phyloP scores from a whole-genome alignment of 1,140 invertebrate genomes.

The Chrysopa pallens region DNA sequence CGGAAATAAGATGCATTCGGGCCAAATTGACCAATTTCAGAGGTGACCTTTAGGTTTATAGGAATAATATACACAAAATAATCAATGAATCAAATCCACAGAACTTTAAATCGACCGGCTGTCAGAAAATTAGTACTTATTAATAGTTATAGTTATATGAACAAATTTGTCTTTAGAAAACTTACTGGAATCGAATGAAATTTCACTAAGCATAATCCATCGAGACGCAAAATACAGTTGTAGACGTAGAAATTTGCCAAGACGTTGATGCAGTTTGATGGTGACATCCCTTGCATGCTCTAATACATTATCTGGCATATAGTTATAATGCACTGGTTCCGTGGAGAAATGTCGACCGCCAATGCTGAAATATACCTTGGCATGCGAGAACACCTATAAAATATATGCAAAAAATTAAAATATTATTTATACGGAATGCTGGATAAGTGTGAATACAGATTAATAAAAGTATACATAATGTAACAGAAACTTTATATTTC shows the following conservation, averaged over 20 bases:
- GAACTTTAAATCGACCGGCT: too few species aligned
- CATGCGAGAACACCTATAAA: constrained; percentile 44
- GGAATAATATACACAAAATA: too few species aligned
- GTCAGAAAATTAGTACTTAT: too few species aligned
- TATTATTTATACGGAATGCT: too few species aligned
- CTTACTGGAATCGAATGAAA: constrained; percentile 62
- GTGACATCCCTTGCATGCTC: constrained; percentile 69
- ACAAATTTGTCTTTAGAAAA: background rate
- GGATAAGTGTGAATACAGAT: too few species aligned
- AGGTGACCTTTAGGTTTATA: too few species aligned
- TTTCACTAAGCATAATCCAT: constrained; percentile 80
- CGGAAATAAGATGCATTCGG: too few species aligned
- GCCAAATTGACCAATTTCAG: too few species aligned
- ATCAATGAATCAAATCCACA: too few species aligned
- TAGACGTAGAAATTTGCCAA: constrained; percentile 58
- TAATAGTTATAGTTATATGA: background rate
- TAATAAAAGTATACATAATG: too few species aligned
- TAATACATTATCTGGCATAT: constrained; percentile 62
- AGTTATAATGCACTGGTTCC: constrained; percentile 46
- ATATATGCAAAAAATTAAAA: constrained; percentile 6
- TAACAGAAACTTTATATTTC: too few species aligned
- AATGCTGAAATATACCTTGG: constrained; percentile 51
- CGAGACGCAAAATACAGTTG: constrained; percentile 66
- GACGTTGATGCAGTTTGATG: constrained; percentile 58
- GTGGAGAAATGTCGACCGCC: constrained; percentile 44